phyloP scores from a whole-genome alignment of 2,888 invertebrate species.

The Lithodes maja region DNA sequence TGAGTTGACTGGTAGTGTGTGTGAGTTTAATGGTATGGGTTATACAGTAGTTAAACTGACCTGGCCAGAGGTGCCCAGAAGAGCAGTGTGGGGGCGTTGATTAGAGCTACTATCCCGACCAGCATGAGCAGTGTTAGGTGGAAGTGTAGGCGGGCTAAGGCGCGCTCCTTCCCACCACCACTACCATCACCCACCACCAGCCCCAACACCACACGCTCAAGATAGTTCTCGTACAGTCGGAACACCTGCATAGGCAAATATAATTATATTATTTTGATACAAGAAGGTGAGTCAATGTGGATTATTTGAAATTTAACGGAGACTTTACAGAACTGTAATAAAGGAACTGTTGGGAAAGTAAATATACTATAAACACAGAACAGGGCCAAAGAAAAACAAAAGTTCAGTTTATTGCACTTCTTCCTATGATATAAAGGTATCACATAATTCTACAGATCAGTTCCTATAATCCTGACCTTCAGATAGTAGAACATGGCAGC shows the following conservation, averaged over 20 bases:
- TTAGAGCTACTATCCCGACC: constrained; percentile 35
- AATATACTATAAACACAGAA: too few relatives aligned
- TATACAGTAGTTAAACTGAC: not conserved
- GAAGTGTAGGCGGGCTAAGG: constrained; percentile 47
- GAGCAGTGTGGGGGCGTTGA: constrained; percentile 49
- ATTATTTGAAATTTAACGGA: too few relatives aligned
- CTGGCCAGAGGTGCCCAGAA: constrained; percentile 49
- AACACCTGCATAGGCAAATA: constrained; percentile 78
- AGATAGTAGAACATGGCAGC: constrained; percentile 83
- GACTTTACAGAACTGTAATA: too few relatives aligned
- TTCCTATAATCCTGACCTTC: constrained; percentile 77
- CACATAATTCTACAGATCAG: not conserved
- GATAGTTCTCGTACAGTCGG: constrained; percentile 84
- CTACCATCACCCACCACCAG: constrained; percentile 40
- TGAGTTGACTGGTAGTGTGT: too few relatives aligned
- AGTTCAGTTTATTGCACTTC: too few relatives aligned
- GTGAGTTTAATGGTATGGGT: too few relatives aligned
- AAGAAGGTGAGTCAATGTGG: too few relatives aligned
- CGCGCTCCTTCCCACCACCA: constrained; percentile 41
- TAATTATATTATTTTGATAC: too few relatives aligned
- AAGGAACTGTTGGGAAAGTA: too few relatives aligned
- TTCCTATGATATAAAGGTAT: too few relatives aligned
- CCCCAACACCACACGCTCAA: constrained; percentile 79
- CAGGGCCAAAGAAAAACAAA: too few relatives aligned
- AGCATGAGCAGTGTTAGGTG: constrained; percentile 58